Base-by-base conservation (phyloP, 1,140 invertebrate genomes). In the Lepidurus packardi region DNA sequence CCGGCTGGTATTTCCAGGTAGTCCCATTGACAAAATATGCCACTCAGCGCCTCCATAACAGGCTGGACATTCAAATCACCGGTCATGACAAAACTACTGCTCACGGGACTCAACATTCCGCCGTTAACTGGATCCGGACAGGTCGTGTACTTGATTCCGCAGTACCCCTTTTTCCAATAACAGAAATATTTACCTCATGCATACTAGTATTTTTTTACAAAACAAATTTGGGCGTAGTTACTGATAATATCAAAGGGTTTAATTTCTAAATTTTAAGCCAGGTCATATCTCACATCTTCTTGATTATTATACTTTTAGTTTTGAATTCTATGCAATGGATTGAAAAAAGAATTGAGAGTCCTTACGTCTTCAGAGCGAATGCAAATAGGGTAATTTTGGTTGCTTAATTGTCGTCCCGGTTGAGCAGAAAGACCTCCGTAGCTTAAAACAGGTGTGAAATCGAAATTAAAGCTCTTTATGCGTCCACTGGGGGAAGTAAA, bases 401-500 rank as follows among this genome's bases (percentile, higher is more conserved):
- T 91, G 5, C 87, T 89, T 41, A 94, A 85, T 85, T 93, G 89
- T 79, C 92, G 84, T 44, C 93, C 93, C 1, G 85, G 87, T 9
- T 45, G 34, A 7, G 44, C 43, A 13, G 13, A 1, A 44, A 77
- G 21, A 8, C 65, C 76, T 6, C 76, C 13, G 44, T 25, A n/a
- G 21, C 75, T 65, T 73, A 84, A 84, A 81, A 90, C 90, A 10
- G 88, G 85, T 11, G 87, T 85, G 7, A 87, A 87, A 8, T 88
- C 90, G 82, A 91, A 93, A 83, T 93, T 94, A 80, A 94, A 94
- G 83, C 92, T 92, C 45, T 85, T 88, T 16, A 94, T 89, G 0
- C 87, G 90, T 16, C 90, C 92, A 8, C 87, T 86, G 2, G 85
- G 80, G 1, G 85, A 87, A 41, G 88, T 90, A 82, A 90, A 91